Evolutionary conservation across 2,113 vertebrate genomes (phyloP), one percentile per base, ranked within the genome.

Genomic region (Procavia capensis): DNA sequence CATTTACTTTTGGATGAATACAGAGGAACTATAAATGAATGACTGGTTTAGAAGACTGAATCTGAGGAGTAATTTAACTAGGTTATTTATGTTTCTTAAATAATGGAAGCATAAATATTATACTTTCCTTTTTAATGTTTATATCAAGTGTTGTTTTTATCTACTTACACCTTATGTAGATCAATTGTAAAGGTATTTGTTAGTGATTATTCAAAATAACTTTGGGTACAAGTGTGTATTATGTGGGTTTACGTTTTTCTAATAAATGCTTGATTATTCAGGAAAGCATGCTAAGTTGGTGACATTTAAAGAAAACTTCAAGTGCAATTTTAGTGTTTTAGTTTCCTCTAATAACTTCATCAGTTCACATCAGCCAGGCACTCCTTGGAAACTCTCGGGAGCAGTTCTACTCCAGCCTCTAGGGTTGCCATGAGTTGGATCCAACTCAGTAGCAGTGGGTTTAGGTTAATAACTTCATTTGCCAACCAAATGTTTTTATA

Each of bases 261-360:
- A 90, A 54, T 70, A 90, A 93, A 91, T 97, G 66, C 39, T 80
- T 68, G 47, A 68, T 93, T 93, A 92, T 57, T 74, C 20, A 86
- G 75, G 45, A 91, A 96, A 80, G 10, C n/a, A 24, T 59, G 43
- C 45, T 81, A 94, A 93, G 3, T 94, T 83, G 78, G 43, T 81
- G 90, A 76, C 94, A 92, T 76, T 68, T 81, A 66, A 78, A 82
- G 78, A 81, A 82, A 68, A 50, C 8, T 76, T 87, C 57, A 75
- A 92, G 36, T 54, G 6, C 66, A 88, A 59, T 88, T 29, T 78
- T 91, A 83, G 10, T 64, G 54, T 86, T 79, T 90, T 76, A 74
- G 10, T 34, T 93, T 20, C 54, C 78, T 61, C 80, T 75, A 57
- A 41, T 94, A 82, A 80, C 36, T 81, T 11, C 2, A 88, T 5